Percentiles rank a stretch among this genome's conserved stretches.
phyloP scores from a whole-genome alignment of 2,888 invertebrate species.

The Phortica okadai region DNA sequence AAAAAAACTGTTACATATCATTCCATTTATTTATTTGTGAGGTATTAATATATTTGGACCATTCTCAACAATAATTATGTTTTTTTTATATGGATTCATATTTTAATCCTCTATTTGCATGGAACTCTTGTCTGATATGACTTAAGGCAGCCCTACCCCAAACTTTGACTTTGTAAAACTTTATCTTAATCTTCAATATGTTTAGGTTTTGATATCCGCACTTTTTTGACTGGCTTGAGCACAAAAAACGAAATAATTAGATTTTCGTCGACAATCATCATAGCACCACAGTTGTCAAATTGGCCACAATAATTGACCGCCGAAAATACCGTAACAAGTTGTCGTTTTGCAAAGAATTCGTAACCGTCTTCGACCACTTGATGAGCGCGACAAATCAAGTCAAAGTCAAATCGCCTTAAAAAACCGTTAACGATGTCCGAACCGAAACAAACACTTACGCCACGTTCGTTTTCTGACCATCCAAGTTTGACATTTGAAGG shows the following conservation, averaged over 20 bases:
- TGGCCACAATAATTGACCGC: conserved; percentile 98
- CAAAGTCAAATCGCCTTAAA: conserved; percentile 93
- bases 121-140: no score
- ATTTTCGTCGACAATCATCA: conserved; percentile 99
- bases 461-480: conserved; percentile 94
- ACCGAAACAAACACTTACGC: conserved; percentile 77
- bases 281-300: conserved; percentile 98
- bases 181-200: no score
- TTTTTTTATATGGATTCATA: no score
- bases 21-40: neutral
- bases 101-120: no score
- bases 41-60: neutral
- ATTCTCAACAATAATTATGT: no score
- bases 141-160: no score
- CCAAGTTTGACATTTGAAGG: conserved; percentile 96
- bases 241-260: conserved; percentile 92
- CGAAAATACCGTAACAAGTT: conserved; percentile 97
- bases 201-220: neutral
- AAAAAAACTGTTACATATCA: no score
- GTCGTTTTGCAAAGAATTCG: conserved; percentile 98
- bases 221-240: neutral
- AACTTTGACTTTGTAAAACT: no score
- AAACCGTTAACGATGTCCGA: conserved; percentile 81
- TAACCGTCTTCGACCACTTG: conserved; percentile 98
- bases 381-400: conserved; percentile 97